Evolutionary conservation across 2,888 invertebrate species (phyloP).

Genomic region (Ommatoiulus sabulosus): DNA sequence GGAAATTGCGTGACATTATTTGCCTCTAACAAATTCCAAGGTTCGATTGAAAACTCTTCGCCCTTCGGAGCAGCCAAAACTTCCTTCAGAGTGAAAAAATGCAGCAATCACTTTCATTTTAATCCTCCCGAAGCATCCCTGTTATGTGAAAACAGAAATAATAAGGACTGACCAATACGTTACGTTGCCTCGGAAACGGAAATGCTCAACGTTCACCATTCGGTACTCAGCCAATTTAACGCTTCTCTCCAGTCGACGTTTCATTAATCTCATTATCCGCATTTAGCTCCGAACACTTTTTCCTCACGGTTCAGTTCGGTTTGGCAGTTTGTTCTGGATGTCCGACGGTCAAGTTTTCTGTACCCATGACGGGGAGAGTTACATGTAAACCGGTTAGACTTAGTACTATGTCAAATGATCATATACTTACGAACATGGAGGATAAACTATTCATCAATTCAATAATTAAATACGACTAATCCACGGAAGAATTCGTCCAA

Average conservation of each 20-base stretch:
- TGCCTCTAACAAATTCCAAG: no score
- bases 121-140: background rate
- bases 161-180: background rate
- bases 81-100: background rate
- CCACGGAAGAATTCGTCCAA: background rate
- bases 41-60: background rate
- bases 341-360: no score
- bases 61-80: background rate
- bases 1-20: no score
- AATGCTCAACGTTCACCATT: background rate
- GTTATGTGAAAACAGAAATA: background rate
- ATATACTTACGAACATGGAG: background rate
- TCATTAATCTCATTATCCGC: background rate
- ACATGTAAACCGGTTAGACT: no score
- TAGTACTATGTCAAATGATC: no score
- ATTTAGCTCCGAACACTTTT: background rate
- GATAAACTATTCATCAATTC: background rate
- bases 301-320: background rate
- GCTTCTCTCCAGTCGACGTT: background rate
- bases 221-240: background rate
- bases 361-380: no score
- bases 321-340: background rate
- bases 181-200: background rate
- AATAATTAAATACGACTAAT: background rate
- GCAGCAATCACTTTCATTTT: background rate